phyloP scores from a whole-genome alignment of 2,888 invertebrate species.

The Rugalucina vietnamica region DNA sequence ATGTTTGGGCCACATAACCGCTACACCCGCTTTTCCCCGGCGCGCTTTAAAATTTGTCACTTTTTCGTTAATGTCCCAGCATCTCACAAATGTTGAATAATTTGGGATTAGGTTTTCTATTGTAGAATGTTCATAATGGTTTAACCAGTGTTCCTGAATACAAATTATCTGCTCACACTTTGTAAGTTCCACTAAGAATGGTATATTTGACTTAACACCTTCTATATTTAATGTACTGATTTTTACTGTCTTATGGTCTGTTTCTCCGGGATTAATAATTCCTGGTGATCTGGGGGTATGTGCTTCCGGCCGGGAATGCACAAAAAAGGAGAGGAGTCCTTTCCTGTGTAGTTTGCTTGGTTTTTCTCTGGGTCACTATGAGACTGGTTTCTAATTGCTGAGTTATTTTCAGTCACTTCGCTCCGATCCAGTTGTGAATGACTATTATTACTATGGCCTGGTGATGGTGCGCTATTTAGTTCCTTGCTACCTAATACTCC shows the following conservation, averaged over 20 bases:
- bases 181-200: slow-evolving; percentile 5
- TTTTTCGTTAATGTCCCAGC: not conserved
- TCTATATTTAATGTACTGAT: not conserved
- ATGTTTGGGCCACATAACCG: not conserved
- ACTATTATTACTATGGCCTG: too few species aligned
- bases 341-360: not conserved
- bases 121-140: not conserved
- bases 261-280: not conserved
- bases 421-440: too few species aligned
- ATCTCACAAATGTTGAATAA: not conserved
- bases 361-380: too few species aligned
- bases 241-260: not conserved
- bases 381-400: too few species aligned
- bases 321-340: not conserved
- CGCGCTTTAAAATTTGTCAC: not conserved
- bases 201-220: not conserved
- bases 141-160: not conserved
- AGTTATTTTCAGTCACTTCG: too few species aligned
- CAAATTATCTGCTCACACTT: not conserved
- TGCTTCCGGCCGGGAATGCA: not conserved
- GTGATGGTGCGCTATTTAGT: too few species aligned
- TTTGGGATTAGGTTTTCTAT: not conserved
- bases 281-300: not conserved
- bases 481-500: too few species aligned
- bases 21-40: not conserved